phyloP scores from a whole-genome alignment of 2,888 invertebrate genomes.

The Calliphora vomitoria region DNA sequence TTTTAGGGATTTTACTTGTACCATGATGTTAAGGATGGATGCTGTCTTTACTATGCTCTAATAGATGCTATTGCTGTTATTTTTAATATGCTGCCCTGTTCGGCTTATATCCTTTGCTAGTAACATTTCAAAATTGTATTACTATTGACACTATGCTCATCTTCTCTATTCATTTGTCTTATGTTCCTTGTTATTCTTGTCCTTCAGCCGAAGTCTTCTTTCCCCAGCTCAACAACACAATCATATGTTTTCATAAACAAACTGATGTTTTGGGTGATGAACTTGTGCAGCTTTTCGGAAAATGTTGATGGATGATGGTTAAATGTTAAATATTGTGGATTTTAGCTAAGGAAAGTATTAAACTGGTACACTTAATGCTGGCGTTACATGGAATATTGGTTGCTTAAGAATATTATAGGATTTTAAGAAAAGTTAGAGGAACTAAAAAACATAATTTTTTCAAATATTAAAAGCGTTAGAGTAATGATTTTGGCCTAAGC shows the following conservation, averaged over 20 bases:
- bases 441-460: too few relatives aligned
- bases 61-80: constrained; percentile 12
- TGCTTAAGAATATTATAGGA: neutral
- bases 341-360: constrained; percentile 15
- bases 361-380: neutral
- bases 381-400: constrained; percentile 5
- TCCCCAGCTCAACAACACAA: neutral
- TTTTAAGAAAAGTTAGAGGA: too few relatives aligned
- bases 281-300: constrained; percentile 16
- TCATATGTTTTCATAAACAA: constrained; percentile 55
- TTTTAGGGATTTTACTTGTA: constrained; percentile 33
- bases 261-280: constrained; percentile 39
- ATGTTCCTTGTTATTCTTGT: neutral
- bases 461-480: too few relatives aligned
- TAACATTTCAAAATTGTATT: constrained; percentile 61
- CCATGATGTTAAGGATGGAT: constrained; percentile 12
- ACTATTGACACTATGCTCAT: constrained; percentile 63
- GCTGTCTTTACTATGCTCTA: neutral
- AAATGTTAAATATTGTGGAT: constrained; percentile 34
- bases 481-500: too few relatives aligned
- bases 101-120: constrained; percentile 54
- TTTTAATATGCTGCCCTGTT: constrained; percentile 50
- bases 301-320: constrained; percentile 60
- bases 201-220: neutral
- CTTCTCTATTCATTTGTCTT: constrained; percentile 21